These are phyloP conservation scores for Microcebus ravelobensis DNA, from an alignment of 2,113 vertebrate genomes.

Conservation along the genomic window DNA sequence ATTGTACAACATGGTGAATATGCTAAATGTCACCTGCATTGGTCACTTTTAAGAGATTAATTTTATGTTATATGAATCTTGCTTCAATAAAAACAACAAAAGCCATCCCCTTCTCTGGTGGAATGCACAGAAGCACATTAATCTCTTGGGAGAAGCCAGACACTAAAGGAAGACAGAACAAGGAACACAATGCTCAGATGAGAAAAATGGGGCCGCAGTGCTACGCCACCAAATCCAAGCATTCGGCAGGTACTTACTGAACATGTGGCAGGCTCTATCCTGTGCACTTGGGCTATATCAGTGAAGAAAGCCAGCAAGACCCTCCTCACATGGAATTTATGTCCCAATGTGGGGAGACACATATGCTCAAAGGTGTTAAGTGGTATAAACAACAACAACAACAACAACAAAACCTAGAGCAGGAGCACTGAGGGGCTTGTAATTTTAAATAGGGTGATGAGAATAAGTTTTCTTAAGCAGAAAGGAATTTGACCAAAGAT, in stretches of 20 bases:
- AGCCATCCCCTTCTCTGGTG: neutral
- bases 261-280: neutral
- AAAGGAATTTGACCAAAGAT: neutral
- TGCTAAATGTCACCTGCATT: neutral
- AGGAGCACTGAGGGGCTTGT: neutral
- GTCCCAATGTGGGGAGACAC: neutral
- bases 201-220: neutral
- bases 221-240: neutral
- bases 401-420: neutral
- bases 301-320: neutral
- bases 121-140: neutral
- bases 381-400: neutral
- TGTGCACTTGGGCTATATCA: neutral
- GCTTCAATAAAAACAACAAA: neutral
- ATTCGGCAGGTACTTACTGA: neutral
- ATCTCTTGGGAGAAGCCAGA: neutral
- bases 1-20: neutral
- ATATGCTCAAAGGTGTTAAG: neutral
- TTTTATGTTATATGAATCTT: neutral
- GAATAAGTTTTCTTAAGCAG: neutral
- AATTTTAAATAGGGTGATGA: neutral
- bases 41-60: neutral
- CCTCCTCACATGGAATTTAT: neutral
- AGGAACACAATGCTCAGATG: neutral
- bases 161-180: neutral